These are phyloP conservation scores for Mirounga angustirostris DNA, from an alignment of 2,113 vertebrate genomes.

Conservation along the genomic window DNA sequence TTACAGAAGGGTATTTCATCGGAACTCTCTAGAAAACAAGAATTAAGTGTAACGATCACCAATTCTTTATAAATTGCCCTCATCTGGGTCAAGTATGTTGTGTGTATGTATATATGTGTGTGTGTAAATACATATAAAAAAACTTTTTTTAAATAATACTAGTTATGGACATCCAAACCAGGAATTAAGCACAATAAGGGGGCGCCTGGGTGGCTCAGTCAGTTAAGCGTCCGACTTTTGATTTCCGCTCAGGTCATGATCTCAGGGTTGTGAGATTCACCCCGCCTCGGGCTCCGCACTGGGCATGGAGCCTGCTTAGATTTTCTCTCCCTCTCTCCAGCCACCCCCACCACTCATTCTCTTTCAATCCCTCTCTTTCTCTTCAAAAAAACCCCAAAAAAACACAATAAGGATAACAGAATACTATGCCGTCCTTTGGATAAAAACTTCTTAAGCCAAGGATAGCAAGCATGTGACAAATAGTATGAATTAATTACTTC, in stretches of 20 bases:
- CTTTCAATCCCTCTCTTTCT: neutral
- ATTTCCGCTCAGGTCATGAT: neutral
- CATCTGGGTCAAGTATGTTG: neutral
- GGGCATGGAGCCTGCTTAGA: neutral
- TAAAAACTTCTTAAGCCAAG: constrained; percentile 5
- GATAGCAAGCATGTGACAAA: neutral
- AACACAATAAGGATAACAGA: neutral
- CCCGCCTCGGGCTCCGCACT: neutral
- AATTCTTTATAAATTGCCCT: constrained; percentile 25
- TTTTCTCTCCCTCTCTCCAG: neutral
- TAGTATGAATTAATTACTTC: neutral
- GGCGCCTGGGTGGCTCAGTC: neutral
- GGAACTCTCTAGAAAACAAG: constrained; percentile 49
- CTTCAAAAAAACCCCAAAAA: neutral
- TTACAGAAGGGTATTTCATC: constrained; percentile 31
- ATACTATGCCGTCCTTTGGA: neutral
- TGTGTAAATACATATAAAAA: neutral
- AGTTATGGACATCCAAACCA: neutral
- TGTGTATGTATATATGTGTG: neutral
- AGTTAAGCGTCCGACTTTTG: neutral
- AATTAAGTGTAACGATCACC: neutral
- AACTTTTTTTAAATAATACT: neutral
- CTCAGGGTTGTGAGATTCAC: neutral
- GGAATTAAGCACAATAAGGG: neutral
- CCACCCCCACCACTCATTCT: neutral